phyloP scores from a whole-genome alignment of 2,113 vertebrate species.

The Mohoua ochrocephala region DNA sequence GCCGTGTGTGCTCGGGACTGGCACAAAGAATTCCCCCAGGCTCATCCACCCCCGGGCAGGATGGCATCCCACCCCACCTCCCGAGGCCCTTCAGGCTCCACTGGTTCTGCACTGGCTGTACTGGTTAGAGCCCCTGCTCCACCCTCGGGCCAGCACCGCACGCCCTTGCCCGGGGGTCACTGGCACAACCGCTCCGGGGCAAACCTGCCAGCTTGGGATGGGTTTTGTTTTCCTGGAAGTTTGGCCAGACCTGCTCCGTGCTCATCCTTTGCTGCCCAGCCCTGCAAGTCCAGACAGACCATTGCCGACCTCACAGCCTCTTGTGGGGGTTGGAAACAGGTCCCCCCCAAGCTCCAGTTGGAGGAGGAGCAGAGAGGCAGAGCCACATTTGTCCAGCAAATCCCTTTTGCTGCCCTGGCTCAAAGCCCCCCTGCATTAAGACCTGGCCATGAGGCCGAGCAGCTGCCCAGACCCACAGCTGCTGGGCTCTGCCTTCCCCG shows the following conservation, averaged over 20 bases:
- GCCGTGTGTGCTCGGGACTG: neutral
- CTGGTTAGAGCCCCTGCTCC: neutral
- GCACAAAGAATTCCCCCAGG: neutral
- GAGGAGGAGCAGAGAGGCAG: too few species aligned
- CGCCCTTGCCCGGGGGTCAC: rapidly evolving
- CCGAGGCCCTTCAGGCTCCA: neutral
- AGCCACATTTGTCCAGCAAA: neutral
- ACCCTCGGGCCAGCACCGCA: neutral
- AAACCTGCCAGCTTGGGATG: neutral
- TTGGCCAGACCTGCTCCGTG: neutral
- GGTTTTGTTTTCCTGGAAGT: neutral
- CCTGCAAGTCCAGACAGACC: neutral
- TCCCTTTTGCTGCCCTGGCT: neutral
- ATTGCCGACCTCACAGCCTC: neutral
- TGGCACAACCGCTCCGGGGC: neutral
- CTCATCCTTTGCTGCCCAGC: neutral
- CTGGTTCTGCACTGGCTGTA: neutral
- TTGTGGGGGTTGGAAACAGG: neutral
- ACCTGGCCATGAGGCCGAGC: neutral
- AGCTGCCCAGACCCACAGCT: neutral
- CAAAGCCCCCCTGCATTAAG: neutral
- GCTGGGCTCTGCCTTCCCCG: neutral
- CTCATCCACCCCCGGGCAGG: neutral
- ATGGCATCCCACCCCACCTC: neutral
- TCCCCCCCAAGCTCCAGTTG: rapidly evolving